Base-by-base conservation (phyloP, 1,140 invertebrate species). In the Sitodiplosis mosellana region DNA sequence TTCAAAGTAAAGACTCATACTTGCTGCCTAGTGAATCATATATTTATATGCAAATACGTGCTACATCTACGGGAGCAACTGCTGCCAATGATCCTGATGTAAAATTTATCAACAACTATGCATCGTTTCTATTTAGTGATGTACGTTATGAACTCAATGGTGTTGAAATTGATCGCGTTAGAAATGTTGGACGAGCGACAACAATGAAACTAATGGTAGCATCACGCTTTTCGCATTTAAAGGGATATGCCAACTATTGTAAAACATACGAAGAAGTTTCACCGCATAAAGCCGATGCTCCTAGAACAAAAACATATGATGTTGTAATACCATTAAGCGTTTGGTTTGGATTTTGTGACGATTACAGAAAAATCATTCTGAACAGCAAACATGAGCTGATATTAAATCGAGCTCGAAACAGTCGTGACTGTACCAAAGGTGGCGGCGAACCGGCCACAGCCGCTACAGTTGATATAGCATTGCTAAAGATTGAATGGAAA, bases 341-440 rank as follows among this genome's bases (percentile, higher is more conserved):
- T 38, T 36, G 66, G 1, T 50, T 66, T 2, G 62, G 64, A 11
- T 67, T 69, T 54, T 59, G 59, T 36, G 62, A 69, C 54, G 66
- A 69, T 54, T 69, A 67, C 55, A 52, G 54, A 46, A 60, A 60
- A 55, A 59, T 70, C 33, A 51, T 68, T 15, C 37, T 66, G 5
- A 67, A 68, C 51, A 55, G 54, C 45, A 64, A 64, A 54, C 65
- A 68, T 54, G 64, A 69, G 54, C 46, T 69, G n/a, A 58, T 69
- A 53, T 50, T 69, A 19, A 61, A 58, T 18, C 53, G 63, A 51
- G 40, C 57, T 6, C 59, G 55, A 19, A 56, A 27, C 3, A 27
- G 27, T 27, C 27, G 3, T 5, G 27, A 27, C 27, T 27, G 27
- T 27, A 27, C 27, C 27, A 27, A 5, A 10, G 27, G 27, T 5